Evolutionary conservation across 2,113 vertebrate species (phyloP).

Genomic region (Peromyscus maniculatus): DNA sequence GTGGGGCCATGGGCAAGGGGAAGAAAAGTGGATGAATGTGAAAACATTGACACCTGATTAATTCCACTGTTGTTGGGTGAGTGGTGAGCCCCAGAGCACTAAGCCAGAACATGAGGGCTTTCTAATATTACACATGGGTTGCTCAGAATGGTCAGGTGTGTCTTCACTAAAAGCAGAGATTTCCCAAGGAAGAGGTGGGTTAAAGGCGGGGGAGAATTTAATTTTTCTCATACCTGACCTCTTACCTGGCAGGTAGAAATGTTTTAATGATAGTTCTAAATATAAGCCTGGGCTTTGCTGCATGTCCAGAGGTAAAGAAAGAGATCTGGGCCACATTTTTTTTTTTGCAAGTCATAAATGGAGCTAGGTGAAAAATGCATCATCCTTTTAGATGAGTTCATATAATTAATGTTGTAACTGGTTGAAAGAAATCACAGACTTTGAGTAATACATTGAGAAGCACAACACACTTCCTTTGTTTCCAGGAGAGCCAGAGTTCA

Average conservation of each 20-base stretch:
- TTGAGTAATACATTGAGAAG: background rate
- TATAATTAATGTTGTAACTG: constrained; percentile 35
- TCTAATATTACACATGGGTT: rapidly evolving
- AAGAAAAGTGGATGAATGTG: background rate
- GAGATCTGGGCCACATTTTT: background rate
- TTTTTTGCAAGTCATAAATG: constrained; percentile 14
- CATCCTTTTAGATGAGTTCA: constrained; percentile 21
- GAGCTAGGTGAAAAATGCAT: background rate
- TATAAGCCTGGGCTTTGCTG: background rate
- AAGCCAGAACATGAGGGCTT: background rate
- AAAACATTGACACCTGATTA: background rate
- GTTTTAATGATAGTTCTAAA: background rate
- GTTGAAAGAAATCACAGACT: background rate
- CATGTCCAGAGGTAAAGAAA: background rate
- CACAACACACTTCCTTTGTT: constrained; percentile 2
- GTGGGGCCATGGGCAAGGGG: background rate
- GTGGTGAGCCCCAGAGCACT: background rate
- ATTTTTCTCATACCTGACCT: background rate
- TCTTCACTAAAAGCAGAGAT: background rate
- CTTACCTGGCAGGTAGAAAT: background rate
- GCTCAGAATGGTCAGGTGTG: background rate
- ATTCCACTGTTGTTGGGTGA: background rate
- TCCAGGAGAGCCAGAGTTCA: background rate
- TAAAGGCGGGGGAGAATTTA: background rate
- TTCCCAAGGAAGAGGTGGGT: background rate